Evolutionary conservation across 2,888 invertebrate species (phyloP).

Genomic region (Nyleta sp.): DNA sequence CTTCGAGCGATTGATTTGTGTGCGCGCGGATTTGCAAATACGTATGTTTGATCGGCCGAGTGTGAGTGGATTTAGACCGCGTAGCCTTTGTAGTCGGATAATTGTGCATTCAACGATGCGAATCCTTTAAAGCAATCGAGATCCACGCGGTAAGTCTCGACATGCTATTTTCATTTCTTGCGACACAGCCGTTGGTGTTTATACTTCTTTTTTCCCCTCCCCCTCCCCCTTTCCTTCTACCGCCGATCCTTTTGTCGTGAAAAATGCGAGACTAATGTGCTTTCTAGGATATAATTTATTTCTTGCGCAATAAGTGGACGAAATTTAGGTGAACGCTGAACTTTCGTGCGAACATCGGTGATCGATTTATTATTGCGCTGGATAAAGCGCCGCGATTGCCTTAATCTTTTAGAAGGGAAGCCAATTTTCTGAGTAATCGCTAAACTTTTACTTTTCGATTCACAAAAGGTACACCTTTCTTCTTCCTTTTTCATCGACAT

Average conservation of each 20-base stretch:
- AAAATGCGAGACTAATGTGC: constrained; percentile 38
- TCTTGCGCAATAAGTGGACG: constrained; percentile 26
- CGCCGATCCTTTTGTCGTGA: constrained; percentile 30
- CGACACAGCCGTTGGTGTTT: constrained; percentile 37
- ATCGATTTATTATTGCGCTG: constrained; percentile 47
- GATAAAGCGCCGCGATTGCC: no score
- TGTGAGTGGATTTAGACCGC: constrained; percentile 47
- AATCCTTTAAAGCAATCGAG: constrained; percentile 65
- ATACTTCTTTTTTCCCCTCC: not conserved
- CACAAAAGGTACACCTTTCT: no score
- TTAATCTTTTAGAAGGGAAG: no score
- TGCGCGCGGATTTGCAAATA: constrained; percentile 28
- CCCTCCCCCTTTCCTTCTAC: constrained; percentile 19
- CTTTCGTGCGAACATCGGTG: constrained; percentile 19
- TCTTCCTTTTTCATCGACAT: no score
- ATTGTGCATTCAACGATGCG: constrained; percentile 68
- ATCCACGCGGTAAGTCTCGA: constrained; percentile 64
- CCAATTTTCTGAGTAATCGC: no score
- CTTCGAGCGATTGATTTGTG: constrained; percentile 15
- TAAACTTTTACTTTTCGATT: no score
- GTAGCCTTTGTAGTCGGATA: constrained; percentile 67
- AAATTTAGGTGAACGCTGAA: constrained; percentile 38
- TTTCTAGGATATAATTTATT: constrained; percentile 48
- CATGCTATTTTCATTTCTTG: constrained; percentile 64
- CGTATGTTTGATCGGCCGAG: constrained; percentile 12